These are phyloP conservation scores for Phoenicopterus ruber DNA, from an alignment of 2,113 vertebrate genomes.

Conservation along the genomic window DNA sequence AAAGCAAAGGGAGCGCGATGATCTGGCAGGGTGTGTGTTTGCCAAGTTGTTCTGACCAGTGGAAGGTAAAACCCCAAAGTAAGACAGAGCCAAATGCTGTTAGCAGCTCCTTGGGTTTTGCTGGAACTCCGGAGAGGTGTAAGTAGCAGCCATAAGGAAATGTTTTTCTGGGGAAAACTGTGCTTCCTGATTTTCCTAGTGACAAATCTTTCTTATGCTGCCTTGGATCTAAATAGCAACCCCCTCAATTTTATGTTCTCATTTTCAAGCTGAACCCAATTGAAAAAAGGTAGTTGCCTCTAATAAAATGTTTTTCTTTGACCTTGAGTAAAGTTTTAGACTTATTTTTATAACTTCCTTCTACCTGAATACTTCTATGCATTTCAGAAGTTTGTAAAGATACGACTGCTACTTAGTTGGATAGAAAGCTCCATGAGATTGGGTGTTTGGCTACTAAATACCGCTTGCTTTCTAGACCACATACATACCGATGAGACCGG, in stretches of 20 bases:
- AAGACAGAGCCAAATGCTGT: background rate
- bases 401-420: background rate
- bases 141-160: background rate
- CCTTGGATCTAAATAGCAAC: background rate
- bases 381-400: background rate
- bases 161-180: background rate
- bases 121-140: background rate
- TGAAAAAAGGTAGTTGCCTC: background rate
- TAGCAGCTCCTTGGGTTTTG: background rate
- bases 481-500: rapidly evolving
- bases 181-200: background rate
- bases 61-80: background rate
- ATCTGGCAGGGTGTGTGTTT: background rate
- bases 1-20: background rate
- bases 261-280: background rate
- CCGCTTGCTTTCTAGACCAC: background rate
- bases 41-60: background rate
- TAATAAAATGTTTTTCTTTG: background rate
- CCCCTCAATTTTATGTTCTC: background rate
- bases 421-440: background rate
- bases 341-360: background rate
- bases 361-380: background rate
- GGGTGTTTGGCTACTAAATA: background rate
- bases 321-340: background rate
- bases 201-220: background rate